Conservation (phyloP, 2,797 vertebrate species). For the Mycteria americana region DNA sequence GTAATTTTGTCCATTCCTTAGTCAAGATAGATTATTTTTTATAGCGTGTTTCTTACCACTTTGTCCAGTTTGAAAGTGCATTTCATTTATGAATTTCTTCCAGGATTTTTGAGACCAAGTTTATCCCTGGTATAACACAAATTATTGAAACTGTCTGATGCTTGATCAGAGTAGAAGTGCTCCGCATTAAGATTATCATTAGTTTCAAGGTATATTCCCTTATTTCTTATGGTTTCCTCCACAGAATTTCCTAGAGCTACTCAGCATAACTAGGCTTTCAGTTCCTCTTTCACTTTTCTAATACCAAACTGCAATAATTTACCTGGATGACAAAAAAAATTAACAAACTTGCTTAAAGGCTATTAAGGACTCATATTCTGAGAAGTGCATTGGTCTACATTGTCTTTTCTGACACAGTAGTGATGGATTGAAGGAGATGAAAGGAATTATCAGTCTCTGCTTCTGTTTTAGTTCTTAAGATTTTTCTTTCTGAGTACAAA, state of each 20-base stretch:
- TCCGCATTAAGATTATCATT: neutral
- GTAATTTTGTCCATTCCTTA: neutral
- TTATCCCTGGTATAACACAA: neutral
- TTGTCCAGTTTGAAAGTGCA: neutral
- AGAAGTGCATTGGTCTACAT: neutral
- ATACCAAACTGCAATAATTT: neutral
- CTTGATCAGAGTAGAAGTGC: neutral
- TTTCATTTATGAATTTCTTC: neutral
- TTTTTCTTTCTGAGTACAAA: neutral
- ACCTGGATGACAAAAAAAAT: neutral
- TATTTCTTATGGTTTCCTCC: neutral
- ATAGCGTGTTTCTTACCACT: neutral
- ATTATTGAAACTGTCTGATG: neutral
- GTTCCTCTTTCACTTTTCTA: neutral
- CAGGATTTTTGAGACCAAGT: neutral
- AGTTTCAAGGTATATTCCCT: neutral
- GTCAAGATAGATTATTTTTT: neutral
- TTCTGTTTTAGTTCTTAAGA: neutral
- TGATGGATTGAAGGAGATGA: neutral
- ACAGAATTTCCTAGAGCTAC: neutral
- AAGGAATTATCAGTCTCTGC: neutral
- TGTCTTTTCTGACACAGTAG: neutral
- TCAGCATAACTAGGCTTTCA: neutral
- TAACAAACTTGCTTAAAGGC: neutral
- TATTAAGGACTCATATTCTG: neutral